Evolutionary conservation across 2,888 invertebrate species (phyloP).

Genomic region (Catotricha subobsoleta): DNA sequence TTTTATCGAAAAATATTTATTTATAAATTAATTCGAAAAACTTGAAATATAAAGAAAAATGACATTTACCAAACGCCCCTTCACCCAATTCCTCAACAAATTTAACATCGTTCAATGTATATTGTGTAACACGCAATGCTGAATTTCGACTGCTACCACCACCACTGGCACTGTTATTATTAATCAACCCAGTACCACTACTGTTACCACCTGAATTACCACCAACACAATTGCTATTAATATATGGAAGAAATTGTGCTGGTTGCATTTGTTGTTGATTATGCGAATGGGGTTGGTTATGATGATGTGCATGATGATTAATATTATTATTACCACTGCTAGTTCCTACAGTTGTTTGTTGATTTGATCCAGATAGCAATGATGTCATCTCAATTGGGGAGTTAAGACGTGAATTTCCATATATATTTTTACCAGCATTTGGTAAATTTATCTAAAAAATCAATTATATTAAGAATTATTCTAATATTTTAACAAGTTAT

Average conservation of each 20-base stretch:
- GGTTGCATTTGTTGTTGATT: slow-evolving; percentile 26
- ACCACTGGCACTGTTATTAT: neutral
- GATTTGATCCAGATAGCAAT: slow-evolving; percentile 32
- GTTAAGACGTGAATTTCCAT: slow-evolving; percentile 57
- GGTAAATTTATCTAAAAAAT: slow-evolving; percentile 39
- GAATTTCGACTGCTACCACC: slow-evolving; percentile 11
- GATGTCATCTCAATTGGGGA: slow-evolving; percentile 74
- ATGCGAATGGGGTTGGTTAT: slow-evolving; percentile 22
- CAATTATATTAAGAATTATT: slow-evolving; percentile 42
- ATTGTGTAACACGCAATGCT: slow-evolving; percentile 58
- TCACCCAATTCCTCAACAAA: slow-evolving; percentile 86
- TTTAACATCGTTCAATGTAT: slow-evolving; percentile 64
- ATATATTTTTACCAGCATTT: slow-evolving; percentile 61
- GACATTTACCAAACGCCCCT: slow-evolving; percentile 93
- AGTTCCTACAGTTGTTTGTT: slow-evolving; percentile 6
- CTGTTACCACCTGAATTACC: neutral
- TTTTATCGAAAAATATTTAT: slow-evolving; percentile 34
- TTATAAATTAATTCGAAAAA: slow-evolving; percentile 17
- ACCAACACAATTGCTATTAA: neutral
- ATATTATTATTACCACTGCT: slow-evolving; percentile 20
- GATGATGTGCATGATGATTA: slow-evolving; percentile 6
- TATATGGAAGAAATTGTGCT: slow-evolving; percentile 31
- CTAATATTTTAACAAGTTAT: slow-evolving; percentile 30
- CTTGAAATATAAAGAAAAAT: slow-evolving; percentile 15
- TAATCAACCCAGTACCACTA: neutral